A percentile compares a stretch with the other conserved stretches of the same genome.
Evolutionary conservation across 2,888 invertebrate genomes (phyloP).

Genomic region (Sicus ferrugineus): DNA sequence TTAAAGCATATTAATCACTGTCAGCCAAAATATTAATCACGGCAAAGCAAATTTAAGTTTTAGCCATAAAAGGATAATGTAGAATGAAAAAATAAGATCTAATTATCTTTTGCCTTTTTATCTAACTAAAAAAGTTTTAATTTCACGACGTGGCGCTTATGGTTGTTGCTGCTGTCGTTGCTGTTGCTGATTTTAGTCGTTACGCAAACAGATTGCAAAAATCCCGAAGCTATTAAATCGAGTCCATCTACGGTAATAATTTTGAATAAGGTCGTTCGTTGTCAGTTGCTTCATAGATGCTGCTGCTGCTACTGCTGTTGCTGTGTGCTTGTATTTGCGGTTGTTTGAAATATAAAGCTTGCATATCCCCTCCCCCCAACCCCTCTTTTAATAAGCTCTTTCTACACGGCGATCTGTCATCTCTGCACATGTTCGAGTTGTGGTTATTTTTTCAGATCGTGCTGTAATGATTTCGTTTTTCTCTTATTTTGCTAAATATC

Average conservation of each 20-base stretch:
- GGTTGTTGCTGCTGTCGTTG: conserved; percentile 8
- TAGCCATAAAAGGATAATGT: neutral
- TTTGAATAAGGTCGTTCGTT: conserved; percentile 41
- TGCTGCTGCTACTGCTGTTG: neutral
- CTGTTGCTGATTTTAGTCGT: no score
- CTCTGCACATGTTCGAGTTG: conserved; percentile 23
- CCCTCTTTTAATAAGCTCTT: neutral
- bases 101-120: neutral
- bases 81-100: neutral
- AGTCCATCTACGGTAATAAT: conserved; percentile 48
- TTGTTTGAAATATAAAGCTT: conserved; percentile 26
- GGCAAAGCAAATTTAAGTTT: neutral
- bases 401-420: neutral
- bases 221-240: conserved; percentile 34
- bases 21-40: neutral
- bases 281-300: neutral
- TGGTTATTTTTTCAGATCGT: conserved; percentile 7
- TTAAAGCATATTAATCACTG: neutral
- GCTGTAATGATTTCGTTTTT: neutral
- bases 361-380: neutral
- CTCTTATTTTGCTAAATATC: neutral
- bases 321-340: conserved; percentile 11
- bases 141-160: conserved; percentile 15
- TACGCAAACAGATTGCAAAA: conserved; percentile 5
- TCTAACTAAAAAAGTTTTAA: neutral